Evolutionary conservation across 2,888 invertebrate genomes (phyloP).

Genomic region (Nomada ferruginata): DNA sequence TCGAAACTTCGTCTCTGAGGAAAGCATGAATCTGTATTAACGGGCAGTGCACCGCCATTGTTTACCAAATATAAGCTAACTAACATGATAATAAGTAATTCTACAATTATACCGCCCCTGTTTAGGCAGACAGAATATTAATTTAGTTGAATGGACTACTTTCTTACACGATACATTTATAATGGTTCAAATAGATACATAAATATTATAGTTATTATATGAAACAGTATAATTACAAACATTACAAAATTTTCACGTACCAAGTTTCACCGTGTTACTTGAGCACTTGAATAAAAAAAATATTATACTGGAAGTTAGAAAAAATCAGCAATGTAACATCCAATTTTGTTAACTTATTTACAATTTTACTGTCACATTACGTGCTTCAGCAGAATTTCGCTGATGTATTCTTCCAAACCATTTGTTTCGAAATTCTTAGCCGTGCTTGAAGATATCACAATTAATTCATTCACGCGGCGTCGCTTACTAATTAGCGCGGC

Average conservation of each 20-base stretch:
- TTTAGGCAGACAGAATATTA: background rate
- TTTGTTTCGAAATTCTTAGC: background rate
- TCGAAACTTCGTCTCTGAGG: conserved; percentile 42
- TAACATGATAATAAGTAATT: conserved; percentile 14
- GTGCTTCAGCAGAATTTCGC: background rate
- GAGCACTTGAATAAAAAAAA: no score
- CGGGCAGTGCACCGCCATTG: conserved; percentile 16
- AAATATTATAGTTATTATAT: background rate
- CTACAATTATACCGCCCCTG: background rate
- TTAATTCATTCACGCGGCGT: conserved; percentile 54
- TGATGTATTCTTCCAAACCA: conserved; percentile 2
- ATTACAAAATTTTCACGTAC: no score
- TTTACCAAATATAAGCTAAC: conserved; percentile 54
- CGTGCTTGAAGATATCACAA: conserved; percentile 28
- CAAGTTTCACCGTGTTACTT: no score
- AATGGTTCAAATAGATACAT: no score
- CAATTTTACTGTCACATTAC: no score
- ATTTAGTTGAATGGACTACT: no score
- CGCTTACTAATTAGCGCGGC: conserved; percentile 62
- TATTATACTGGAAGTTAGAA: no score
- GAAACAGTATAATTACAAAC: no score
- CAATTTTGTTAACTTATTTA: no score
- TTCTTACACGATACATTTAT: no score
- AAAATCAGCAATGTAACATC: no score
- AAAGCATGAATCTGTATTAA: conserved; percentile 46